Evolutionary conservation across 2,797 vertebrate genomes (phyloP).

Genomic region (Chaetodon trifasciatus): DNA sequence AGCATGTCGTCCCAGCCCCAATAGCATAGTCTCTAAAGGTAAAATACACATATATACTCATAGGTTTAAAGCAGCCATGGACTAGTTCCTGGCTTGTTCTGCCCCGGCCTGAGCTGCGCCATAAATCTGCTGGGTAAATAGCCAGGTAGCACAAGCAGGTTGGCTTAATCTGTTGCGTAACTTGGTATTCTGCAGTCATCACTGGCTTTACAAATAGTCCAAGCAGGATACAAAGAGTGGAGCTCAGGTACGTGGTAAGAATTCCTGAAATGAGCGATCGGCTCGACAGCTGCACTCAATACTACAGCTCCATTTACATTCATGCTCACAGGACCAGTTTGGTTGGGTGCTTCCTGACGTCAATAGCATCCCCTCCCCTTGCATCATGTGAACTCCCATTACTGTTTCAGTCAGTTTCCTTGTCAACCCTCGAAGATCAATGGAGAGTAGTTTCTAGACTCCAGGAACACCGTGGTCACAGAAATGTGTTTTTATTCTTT

Average conservation of each 20-base stretch:
- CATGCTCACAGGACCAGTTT: conserved; percentile 69
- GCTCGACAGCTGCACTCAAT: conserved; percentile 43
- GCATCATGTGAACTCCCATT: conserved; percentile 63
- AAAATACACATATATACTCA: background rate
- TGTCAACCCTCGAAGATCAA: conserved; percentile 21
- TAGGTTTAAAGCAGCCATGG: conserved; percentile 22
- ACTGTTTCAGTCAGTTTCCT: conserved; percentile 37
- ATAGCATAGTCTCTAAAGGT: background rate
- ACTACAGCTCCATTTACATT: conserved; percentile 37
- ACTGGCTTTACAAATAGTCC: conserved; percentile 42
- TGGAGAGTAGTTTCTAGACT: conserved; percentile 12
- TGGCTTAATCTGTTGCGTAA: conserved; percentile 36
- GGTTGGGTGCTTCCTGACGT: conserved; percentile 67
- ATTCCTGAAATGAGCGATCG: conserved; percentile 62
- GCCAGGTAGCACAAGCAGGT: conserved; percentile 30
- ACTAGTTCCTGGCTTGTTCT: background rate
- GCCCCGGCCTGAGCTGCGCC: conserved; percentile 4
- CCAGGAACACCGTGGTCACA: background rate
- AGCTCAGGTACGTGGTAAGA: conserved; percentile 60
- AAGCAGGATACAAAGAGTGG: conserved; percentile 41
- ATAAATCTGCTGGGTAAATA: conserved; percentile 54
- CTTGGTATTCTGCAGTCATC: conserved; percentile 52
- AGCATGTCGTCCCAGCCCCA: too few species aligned
- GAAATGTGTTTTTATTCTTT: background rate
- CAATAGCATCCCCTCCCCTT: conserved; percentile 8